Evolutionary conservation across 2,797 vertebrate species (phyloP).

Genomic region (Protosalanx chinensis): DNA sequence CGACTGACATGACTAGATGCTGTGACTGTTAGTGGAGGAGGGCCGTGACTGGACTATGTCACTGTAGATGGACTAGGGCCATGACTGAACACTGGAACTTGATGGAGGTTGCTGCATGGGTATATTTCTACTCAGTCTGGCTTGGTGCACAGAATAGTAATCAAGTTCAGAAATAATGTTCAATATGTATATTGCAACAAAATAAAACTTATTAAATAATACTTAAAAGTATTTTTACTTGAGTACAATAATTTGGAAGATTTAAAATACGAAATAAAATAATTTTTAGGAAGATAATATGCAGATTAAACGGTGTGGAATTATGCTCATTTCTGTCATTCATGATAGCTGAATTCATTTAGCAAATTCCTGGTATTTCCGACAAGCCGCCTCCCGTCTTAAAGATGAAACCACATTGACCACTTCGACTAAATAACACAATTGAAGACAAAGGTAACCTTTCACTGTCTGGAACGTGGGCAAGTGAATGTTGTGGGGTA

Average conservation of each 20-base stretch:
- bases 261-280: no score
- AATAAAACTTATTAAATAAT: no score
- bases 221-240: no score
- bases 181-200: no score
- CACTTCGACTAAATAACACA: background rate
- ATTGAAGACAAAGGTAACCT: background rate
- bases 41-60: background rate
- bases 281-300: background rate
- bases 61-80: background rate
- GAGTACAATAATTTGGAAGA: no score
- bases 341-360: background rate
- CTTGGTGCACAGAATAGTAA: no score
- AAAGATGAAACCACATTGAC: no score
- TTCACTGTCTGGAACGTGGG: conserved; percentile 5
- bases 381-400: no score
- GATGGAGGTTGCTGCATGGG: background rate
- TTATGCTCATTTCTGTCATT: background rate
- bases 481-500: background rate
- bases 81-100: background rate
- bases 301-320: background rate
- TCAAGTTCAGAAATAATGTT: no score
- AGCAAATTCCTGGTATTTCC: background rate
- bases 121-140: no score
- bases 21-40: conserved; percentile 25
- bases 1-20: conserved; percentile 36